Evolutionary conservation across 2,888 invertebrate genomes (phyloP).

Genomic region (Chymomyza caudatula): DNA sequence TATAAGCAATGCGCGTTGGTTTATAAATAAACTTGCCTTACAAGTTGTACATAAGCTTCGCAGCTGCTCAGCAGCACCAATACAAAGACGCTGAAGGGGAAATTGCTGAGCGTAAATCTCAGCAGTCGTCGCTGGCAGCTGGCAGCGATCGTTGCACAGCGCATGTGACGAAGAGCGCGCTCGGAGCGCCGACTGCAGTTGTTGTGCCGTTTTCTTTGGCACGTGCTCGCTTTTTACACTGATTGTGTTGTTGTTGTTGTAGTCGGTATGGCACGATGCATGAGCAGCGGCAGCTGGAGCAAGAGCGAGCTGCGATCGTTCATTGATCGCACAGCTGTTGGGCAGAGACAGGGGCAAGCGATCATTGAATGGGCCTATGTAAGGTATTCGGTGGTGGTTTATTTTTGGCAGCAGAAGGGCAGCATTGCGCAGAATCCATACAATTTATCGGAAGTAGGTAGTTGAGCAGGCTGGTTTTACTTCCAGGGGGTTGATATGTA

Average conservation of each 20-base stretch:
- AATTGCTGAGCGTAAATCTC: slow-evolving; percentile 49
- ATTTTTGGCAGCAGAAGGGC: slow-evolving; percentile 42
- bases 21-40: slow-evolving; percentile 60
- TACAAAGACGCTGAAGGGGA: slow-evolving; percentile 31
- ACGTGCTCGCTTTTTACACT: slow-evolving; percentile 65
- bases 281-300: slow-evolving; percentile 52
- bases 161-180: slow-evolving; percentile 14
- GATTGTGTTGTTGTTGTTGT: slow-evolving; percentile 54
- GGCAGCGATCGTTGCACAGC: slow-evolving; percentile 54
- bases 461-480: slow-evolving; percentile 39
- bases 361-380: slow-evolving; percentile 10
- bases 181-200: slow-evolving; percentile 18
- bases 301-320: slow-evolving; percentile 44
- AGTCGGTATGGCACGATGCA: slow-evolving; percentile 28
- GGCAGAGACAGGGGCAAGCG: slow-evolving; percentile 35
- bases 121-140: slow-evolving; percentile 54
- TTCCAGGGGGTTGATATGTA: slow-evolving; percentile 59
- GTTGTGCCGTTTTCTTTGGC: slow-evolving; percentile 41
- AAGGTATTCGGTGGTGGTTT: slow-evolving; percentile 50
- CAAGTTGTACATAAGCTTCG: slow-evolving; percentile 55
- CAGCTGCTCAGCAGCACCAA: slow-evolving; percentile 39
- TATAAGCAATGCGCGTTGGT: slow-evolving; percentile 19
- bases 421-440: slow-evolving; percentile 35
- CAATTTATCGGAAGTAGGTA: slow-evolving; percentile 66
- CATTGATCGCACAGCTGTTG: slow-evolving; percentile 64